A percentile compares a stretch with the other conserved stretches of the same genome.
Conservation (phyloP, 92 coral and sea anemone species). For the Palythoa caribaeorum region DNA sequence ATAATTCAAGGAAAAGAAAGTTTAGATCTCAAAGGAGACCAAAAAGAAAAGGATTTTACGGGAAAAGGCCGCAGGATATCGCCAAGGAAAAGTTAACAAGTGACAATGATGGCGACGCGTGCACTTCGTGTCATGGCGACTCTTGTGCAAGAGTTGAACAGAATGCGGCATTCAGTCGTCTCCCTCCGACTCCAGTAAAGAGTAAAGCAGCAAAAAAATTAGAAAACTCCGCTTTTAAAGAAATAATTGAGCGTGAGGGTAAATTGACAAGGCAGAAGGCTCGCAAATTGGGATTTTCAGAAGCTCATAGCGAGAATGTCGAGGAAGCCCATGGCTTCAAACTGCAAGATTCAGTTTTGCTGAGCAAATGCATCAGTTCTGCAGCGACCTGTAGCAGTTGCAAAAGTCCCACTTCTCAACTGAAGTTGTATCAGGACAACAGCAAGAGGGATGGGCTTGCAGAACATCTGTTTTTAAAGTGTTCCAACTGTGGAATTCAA, state of each 20-base stretch:
- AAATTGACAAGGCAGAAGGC: constrained; percentile 23
- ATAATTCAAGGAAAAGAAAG: constrained; percentile 41
- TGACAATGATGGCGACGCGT: not conserved
- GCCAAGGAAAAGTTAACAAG: not conserved
- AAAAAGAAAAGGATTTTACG: constrained; percentile 46
- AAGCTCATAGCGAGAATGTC: not conserved
- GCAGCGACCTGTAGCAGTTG: constrained; percentile 39
- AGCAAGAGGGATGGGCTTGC: constrained; percentile 22
- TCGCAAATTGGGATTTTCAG: not conserved
- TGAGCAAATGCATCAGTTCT: constrained; percentile 28
- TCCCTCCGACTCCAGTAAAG: constrained; percentile 25
- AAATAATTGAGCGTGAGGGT: constrained; percentile 6
- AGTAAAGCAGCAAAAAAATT: constrained; percentile 9
- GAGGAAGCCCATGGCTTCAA: constrained; percentile 36
- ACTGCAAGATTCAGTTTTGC: constrained; percentile 21
- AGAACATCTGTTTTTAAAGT: constrained; percentile 37
- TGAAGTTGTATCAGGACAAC: constrained; percentile 23
- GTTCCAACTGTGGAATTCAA: constrained; percentile 42
- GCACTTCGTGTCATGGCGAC: constrained; percentile 24
- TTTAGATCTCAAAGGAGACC: constrained; percentile 41
- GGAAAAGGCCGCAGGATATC: constrained; percentile 35
- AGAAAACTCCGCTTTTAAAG: constrained; percentile 33
- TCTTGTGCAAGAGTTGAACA: constrained; percentile 16
- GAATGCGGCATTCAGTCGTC: constrained; percentile 4
- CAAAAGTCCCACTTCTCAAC: constrained; percentile 11